Conservation (phyloP, 2,113 vertebrate genomes). For the Scomber colias region DNA sequence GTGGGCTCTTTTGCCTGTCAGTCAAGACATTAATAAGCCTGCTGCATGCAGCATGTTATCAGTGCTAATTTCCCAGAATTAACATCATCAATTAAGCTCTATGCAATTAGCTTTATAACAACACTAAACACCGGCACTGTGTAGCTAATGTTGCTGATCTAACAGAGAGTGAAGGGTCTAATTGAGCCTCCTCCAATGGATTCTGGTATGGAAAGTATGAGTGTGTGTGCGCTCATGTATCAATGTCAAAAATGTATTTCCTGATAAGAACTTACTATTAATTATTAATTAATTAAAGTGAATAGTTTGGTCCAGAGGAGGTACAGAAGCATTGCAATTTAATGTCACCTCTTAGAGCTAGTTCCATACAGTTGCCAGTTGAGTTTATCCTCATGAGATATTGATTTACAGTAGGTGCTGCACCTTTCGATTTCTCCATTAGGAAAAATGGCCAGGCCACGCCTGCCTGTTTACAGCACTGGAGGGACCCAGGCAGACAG, state of each 20-base stretch:
- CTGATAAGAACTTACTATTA: not conserved
- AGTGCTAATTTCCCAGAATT: conserved; percentile 95
- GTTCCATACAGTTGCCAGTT: conserved; percentile 57
- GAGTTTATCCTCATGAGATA: conserved; percentile 68
- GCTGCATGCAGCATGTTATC: conserved; percentile 88
- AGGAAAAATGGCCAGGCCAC: conserved; percentile 73
- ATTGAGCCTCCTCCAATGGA: conserved; percentile 87
- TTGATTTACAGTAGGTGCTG: conserved; percentile 79
- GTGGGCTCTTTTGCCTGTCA: conserved; percentile 75
- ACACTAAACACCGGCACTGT: conserved; percentile 95
- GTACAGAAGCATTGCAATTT: conserved; percentile 5
- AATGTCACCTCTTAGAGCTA: conserved; percentile 39
- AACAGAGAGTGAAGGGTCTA: conserved; percentile 87
- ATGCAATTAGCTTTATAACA: conserved; percentile 96
- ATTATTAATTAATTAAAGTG: not conserved
- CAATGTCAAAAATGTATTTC: conserved; percentile 48
- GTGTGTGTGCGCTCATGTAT: conserved; percentile 23
- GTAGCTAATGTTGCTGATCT: conserved; percentile 93
- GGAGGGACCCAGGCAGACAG: conserved; percentile 55
- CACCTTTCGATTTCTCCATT: conserved; percentile 82
- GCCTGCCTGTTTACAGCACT: conserved; percentile 74
- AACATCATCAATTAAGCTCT: conserved; percentile 98
- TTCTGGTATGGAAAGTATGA: conserved; percentile 51
- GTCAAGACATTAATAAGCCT: conserved; percentile 77
- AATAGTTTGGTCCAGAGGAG: not conserved